phyloP scores from a whole-genome alignment of 2,888 invertebrate genomes.

The Nomada ferruginata region DNA sequence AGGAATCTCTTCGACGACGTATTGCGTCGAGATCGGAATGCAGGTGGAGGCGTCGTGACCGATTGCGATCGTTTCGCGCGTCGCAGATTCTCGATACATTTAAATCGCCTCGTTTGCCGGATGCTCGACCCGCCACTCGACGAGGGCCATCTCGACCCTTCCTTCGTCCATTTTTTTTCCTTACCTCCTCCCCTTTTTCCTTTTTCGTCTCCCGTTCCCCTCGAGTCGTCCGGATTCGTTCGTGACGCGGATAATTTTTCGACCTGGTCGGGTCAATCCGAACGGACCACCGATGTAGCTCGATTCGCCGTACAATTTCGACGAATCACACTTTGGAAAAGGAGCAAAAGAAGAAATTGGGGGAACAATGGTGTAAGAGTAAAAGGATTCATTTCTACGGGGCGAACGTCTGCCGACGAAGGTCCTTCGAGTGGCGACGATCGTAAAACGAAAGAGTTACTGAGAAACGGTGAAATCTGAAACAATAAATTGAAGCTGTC shows the following conservation, averaged over 20 bases:
- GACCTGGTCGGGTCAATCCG: slow-evolving; percentile 17
- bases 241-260: slow-evolving; percentile 41
- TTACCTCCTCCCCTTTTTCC: not conserved
- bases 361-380: not conserved
- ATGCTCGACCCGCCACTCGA: slow-evolving; percentile 26
- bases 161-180: not conserved
- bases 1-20: slow-evolving; percentile 46
- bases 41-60: slow-evolving; percentile 68
- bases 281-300: slow-evolving; percentile 51
- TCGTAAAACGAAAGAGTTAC: not conserved
- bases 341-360: no score
- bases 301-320: slow-evolving; percentile 28
- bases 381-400: slow-evolving; percentile 13
- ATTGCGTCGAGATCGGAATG: slow-evolving; percentile 63
- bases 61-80: slow-evolving; percentile 72
- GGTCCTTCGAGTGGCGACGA: not conserved
- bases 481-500: slow-evolving; percentile 36
- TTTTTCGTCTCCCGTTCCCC: not conserved
- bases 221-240: slow-evolving; percentile 20
- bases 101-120: slow-evolving; percentile 73
- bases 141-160: slow-evolving; percentile 11
- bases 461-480: slow-evolving; percentile 21
- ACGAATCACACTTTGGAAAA: not conserved
- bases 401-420: not conserved
- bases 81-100: slow-evolving; percentile 74